Evolutionary conservation across 92 coral and sea anemone genomes (phyloP).

Genomic region (Porites cylindrica): DNA sequence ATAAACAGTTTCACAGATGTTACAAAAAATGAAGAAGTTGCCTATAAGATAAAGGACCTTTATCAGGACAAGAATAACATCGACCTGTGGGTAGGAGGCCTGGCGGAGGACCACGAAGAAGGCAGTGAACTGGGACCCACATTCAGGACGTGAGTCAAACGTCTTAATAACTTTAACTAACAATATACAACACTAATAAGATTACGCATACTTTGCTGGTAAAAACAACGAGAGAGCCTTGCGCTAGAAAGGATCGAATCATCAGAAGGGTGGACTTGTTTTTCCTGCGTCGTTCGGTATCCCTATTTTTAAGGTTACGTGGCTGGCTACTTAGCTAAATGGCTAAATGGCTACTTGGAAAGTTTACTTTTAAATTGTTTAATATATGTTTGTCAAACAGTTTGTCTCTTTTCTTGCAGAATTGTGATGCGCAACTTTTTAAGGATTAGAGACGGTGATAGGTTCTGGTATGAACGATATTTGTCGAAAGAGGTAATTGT

Average conservation of each 20-base stretch:
- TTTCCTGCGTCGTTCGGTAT: no score
- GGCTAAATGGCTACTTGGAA: no score
- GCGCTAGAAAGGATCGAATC: not conserved
- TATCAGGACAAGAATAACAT: conserved; percentile 77
- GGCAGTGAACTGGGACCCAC: conserved; percentile 96
- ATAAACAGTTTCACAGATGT: conserved; percentile 64
- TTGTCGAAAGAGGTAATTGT: conserved; percentile 72
- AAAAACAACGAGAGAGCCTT: not conserved
- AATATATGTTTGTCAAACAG: no score
- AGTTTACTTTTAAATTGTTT: no score
- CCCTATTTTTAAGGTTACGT: no score
- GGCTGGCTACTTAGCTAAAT: no score
- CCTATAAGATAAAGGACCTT: conserved; percentile 64
- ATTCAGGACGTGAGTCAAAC: conserved; percentile 77
- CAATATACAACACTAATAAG: not conserved
- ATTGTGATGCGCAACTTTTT: conserved; percentile 75
- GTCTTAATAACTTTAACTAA: not conserved
- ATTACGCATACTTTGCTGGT: not conserved
- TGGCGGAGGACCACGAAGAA: conserved; percentile 90
- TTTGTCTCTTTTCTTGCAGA: conserved; percentile 43
- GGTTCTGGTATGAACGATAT: conserved; percentile 89
- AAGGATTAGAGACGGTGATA: conserved; percentile 91
- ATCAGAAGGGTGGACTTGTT: not conserved
- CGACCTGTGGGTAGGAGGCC: conserved; percentile 96
- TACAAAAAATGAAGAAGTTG: conserved; percentile 52